phyloP scores from a whole-genome alignment of 2,797 vertebrate genomes.

The Moxostoma hubbsi region DNA sequence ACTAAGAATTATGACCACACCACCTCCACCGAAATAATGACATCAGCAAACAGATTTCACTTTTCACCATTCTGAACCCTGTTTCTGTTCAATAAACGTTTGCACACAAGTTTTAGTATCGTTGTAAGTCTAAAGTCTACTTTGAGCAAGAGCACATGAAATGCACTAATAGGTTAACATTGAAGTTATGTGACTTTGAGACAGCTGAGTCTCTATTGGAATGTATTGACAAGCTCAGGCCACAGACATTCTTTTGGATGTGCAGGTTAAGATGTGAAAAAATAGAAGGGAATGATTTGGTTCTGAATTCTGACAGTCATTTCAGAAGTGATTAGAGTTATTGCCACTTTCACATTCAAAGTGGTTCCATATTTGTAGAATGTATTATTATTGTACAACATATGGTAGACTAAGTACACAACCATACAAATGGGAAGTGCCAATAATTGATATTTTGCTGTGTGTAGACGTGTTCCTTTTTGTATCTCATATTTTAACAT shows the following conservation, averaged over 20 bases:
- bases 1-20: constrained; percentile 1
- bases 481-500: constrained; percentile 83
- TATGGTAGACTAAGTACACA: constrained; percentile 74
- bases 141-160: constrained; percentile 79
- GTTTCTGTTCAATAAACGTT: constrained; percentile 50
- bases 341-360: constrained; percentile 82
- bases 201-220: constrained; percentile 77
- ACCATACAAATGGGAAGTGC: constrained; percentile 82
- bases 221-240: constrained; percentile 87
- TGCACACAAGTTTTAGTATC: constrained; percentile 67
- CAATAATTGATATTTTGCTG: constrained; percentile 78
- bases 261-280: constrained; percentile 79
- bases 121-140: constrained; percentile 66
- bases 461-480: constrained; percentile 77
- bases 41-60: constrained; percentile 21
- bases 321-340: constrained; percentile 75
- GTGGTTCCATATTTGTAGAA: constrained; percentile 81
- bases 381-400: constrained; percentile 80
- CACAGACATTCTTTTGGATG: constrained; percentile 78
- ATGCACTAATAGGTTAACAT: constrained; percentile 83
- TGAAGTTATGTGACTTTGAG: constrained; percentile 78
- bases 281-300: constrained; percentile 74
- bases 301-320: constrained; percentile 69
- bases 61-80: constrained; percentile 42
- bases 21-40: constrained; percentile 16